Conservation (phyloP, 2,797 vertebrate genomes). For the Chromobotia macracanthus region DNA sequence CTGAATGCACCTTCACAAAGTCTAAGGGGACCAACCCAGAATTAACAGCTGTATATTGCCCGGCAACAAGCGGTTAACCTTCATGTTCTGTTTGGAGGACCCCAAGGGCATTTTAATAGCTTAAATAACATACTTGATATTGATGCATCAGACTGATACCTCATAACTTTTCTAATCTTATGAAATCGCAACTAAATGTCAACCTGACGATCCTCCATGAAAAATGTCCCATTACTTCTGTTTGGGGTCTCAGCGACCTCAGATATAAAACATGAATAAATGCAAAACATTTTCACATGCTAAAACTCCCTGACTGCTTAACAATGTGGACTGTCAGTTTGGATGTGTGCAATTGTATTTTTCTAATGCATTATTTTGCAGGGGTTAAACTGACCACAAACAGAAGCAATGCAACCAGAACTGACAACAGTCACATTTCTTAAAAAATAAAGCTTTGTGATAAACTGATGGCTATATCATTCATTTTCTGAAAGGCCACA, state of each 20-base stretch:
- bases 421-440: background rate
- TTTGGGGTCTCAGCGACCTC: background rate
- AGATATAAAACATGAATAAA: background rate
- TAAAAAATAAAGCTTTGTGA: background rate
- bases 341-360: background rate
- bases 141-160: background rate
- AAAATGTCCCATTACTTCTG: too few species aligned
- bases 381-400: background rate
- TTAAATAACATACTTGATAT: background rate
- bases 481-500: too few species aligned
- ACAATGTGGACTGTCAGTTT: background rate
- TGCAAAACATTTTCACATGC: background rate
- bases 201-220: too few species aligned
- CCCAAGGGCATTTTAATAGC: background rate
- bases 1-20: too few species aligned
- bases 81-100: background rate
- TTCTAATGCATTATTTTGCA: too few species aligned
- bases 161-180: background rate
- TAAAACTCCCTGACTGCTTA: too few species aligned
- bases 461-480: too few species aligned
- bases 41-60: slow-evolving; percentile 55
- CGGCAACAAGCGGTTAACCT: slow-evolving; percentile 52
- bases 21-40: slow-evolving; percentile 52
- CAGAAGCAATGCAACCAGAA: background rate
- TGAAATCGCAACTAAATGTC: too few species aligned